A percentile compares a stretch with the other conserved stretches of the same genome.
phyloP scores from a whole-genome alignment of 2,797 vertebrate species.

The Paguma larvata region DNA sequence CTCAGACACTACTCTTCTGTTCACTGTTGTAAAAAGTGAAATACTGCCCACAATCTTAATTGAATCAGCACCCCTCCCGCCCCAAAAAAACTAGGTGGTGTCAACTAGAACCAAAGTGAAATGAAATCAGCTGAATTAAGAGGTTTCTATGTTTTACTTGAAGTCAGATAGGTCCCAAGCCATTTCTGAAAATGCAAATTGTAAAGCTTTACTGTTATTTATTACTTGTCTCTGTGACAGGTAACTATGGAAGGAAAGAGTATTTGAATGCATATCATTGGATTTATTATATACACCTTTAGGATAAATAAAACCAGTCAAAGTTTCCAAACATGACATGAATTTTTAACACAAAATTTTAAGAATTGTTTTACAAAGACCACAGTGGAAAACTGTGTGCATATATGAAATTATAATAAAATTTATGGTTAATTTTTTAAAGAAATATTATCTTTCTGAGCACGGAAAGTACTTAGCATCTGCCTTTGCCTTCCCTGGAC shows the following conservation, averaged over 20 bases:
- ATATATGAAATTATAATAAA: neutral
- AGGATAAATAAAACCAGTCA: slow-evolving; percentile 16
- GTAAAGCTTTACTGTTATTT: neutral
- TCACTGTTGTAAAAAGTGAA: neutral
- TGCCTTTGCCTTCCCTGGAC: neutral
- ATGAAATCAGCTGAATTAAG: slow-evolving; percentile 7
- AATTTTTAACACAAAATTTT: slow-evolving; percentile 44
- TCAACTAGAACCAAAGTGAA: neutral
- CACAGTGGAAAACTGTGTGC: slow-evolving; percentile 28
- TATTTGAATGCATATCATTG: neutral
- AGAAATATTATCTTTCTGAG: slow-evolving; percentile 14
- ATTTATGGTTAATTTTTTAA: neutral
- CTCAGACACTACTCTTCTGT: neutral
- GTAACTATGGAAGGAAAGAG: neutral
- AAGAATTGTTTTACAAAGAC: slow-evolving; percentile 32
- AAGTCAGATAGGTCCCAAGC: neutral
- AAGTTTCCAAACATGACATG: slow-evolving; percentile 27
- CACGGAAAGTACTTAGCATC: neutral
- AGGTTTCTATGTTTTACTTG: neutral
- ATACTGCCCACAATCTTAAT: neutral
- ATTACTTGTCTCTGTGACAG: neutral
- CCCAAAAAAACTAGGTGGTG: neutral
- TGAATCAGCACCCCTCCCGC: neutral
- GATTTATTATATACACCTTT: neutral
- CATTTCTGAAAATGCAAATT: slow-evolving; percentile 10